Evolutionary conservation across 2,888 invertebrate species (phyloP), one percentile per base, ranked within the genome.

Genomic region (Tenthredo notha): DNA sequence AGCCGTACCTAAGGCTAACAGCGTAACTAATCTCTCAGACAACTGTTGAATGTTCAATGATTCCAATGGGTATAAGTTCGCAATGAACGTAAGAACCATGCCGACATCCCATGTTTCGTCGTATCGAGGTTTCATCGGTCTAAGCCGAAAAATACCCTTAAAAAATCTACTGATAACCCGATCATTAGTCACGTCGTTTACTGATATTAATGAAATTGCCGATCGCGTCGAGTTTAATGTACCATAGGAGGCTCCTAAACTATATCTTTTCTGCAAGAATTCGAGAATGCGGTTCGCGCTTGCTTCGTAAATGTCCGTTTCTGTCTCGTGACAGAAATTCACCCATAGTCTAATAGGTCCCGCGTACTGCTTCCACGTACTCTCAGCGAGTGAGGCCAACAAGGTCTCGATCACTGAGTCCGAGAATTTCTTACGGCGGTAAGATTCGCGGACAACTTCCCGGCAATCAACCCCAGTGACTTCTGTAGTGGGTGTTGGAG

Each of bases 381-480:
- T 86, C 1, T 86, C 72, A 2, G 89, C 83, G 47, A 90, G 58
- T 18, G 85, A 86, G 18, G 84, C 86, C 50, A 85, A 40, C 72
- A 86, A 72, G 37, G 78, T 40, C 5, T 7, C 72, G 54, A 86
- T 85, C 47, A 86, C 86, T 78, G 85, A 61, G 50, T 50, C 84
- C 43, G 86, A 85, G 61, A 86, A 84, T 50, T 85, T 85, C 78
- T 85, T 86, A 50, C 54, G 47, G 75, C 43, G 43, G 47, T 47
- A 75, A 21, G 75, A 43, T 47, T 75, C 72, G 37, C 87, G 21
- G 90, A 91, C 86, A 90, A 88, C 72, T 78, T 85, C 84, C 89
- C 89, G 86, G 87, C 90, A 74, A 89, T 88, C 88, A 91, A 89
- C 87, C 88, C 86, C 89, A 91, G 87, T 18, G 86, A 87, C 65